Evolutionary conservation across 2,888 invertebrate species (phyloP), one percentile per base, ranked within the genome.

Genomic region (Melipona beecheii): DNA sequence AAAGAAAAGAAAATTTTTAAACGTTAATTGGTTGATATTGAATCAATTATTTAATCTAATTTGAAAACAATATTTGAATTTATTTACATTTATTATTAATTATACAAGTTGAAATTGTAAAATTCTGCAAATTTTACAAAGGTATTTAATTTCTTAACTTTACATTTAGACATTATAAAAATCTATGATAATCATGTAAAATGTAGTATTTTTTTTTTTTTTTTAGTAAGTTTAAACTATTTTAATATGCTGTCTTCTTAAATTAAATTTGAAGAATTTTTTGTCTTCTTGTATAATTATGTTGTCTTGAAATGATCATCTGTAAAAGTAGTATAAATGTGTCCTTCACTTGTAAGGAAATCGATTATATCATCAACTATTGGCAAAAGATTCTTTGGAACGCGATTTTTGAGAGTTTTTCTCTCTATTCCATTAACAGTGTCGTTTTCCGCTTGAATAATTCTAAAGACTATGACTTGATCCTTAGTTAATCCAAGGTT

Each of bases 241-340:
- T 56, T 56, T 19, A 60, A 1, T 27, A 27, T 24, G 2, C 9
- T 43, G 0, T 43, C 19, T 60, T 27, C 17, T 24, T 9, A 60
- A 60, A 60, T 60, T 24, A n/a, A 13, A 15, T 56, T 56, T 56
- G 15, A 56, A 58, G 24, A n/a, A 24, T 54, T 27, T 27, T 24
- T 15, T 36, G 13, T 49, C 9, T 62, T 17, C 5, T 19, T 54
- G 13, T 36, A 64, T 27, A 76, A 43, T 92, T 90, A 94, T 65
- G 93, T 94, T 52, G 93, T 90, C 86, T 93, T 94, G 93, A 96
- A 98, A 93, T 97, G 97, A 91, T 97, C 96, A 78, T 97, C 96
- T 94, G 98, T 97, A 86, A 97, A 96, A 2, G 97, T 97, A 0
- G 97, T 96, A 93, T 97, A 98, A 84, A 97, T 96, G 90, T 97